Evolutionary conservation across 2,113 vertebrate species (phyloP).

Genomic region (Grus americana): DNA sequence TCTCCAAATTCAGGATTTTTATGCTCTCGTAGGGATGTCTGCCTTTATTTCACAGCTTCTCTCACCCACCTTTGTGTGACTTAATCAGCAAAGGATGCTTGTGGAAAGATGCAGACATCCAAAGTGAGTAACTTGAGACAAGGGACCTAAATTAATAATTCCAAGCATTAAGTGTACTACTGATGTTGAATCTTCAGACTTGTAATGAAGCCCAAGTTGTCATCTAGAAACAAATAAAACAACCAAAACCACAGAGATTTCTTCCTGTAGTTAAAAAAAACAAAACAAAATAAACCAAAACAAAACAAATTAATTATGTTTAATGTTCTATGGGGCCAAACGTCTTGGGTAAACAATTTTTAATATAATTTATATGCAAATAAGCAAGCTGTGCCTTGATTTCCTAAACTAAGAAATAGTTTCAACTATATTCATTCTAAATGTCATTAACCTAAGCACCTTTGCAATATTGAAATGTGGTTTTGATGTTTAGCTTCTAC

Average conservation of each 20-base stretch:
- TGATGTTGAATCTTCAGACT: neutral
- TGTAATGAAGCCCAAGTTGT: neutral
- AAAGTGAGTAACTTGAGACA: neutral
- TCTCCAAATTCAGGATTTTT: neutral
- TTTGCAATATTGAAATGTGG: neutral
- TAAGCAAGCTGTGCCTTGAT: neutral
- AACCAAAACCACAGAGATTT: neutral
- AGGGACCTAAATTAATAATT: neutral
- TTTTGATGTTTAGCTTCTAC: neutral
- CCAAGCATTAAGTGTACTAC: neutral
- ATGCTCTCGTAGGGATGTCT: neutral
- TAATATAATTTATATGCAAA: constrained; percentile 32
- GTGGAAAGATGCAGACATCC: neutral
- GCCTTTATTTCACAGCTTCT: neutral
- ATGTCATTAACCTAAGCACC: constrained; percentile 2
- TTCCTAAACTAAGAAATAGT: neutral
- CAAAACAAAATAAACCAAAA: neutral
- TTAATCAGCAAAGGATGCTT: neutral
- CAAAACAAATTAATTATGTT: neutral
- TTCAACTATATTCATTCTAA: neutral
- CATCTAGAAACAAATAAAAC: neutral
- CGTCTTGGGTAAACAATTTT: neutral
- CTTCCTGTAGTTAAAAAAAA: neutral
- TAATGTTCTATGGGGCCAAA: neutral
- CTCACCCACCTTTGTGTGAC: neutral